These are phyloP conservation scores for Andrena flavipes DNA, from an alignment of 2,888 invertebrate genomes.

Conservation along the genomic window DNA sequence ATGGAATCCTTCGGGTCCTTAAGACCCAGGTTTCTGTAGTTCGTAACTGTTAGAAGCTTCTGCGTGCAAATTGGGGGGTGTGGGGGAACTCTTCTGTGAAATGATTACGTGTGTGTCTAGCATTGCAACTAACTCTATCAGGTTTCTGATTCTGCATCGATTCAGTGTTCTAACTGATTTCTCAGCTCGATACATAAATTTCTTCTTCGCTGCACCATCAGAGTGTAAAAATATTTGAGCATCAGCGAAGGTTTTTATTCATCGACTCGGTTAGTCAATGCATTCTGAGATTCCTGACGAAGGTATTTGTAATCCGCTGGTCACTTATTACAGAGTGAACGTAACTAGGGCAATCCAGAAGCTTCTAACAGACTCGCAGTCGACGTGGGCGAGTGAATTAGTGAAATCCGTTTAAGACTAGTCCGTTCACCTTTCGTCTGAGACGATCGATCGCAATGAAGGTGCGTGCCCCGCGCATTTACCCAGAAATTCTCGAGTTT, in stretches of 20 bases:
- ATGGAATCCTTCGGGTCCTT: too few species aligned
- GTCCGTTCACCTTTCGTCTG: slow-evolving; percentile 8
- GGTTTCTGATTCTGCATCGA: neutral
- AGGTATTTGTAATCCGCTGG: neutral
- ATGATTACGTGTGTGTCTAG: neutral
- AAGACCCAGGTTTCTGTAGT: too few species aligned
- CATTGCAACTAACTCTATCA: neutral
- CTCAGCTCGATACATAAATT: too few species aligned
- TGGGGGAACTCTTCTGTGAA: neutral
- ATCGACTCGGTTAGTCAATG: too few species aligned
- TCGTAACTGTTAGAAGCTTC: neutral
- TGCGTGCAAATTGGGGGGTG: neutral
- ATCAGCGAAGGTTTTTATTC: too few species aligned
- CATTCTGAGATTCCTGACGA: neutral
- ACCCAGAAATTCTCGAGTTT: slow-evolving; percentile 18
- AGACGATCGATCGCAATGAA: slow-evolving; percentile 12
- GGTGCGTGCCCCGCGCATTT: slow-evolving; percentile 20
- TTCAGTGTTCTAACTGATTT: too few species aligned
- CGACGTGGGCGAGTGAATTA: neutral
- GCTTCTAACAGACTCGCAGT: neutral
- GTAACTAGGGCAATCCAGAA: neutral
- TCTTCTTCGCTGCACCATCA: too few species aligned
- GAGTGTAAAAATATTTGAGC: too few species aligned
- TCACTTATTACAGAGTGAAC: neutral
- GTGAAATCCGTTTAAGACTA: slow-evolving; percentile 16